Conservation (phyloP, 2,797 vertebrate genomes). For the Sarcophilus harrisii region DNA sequence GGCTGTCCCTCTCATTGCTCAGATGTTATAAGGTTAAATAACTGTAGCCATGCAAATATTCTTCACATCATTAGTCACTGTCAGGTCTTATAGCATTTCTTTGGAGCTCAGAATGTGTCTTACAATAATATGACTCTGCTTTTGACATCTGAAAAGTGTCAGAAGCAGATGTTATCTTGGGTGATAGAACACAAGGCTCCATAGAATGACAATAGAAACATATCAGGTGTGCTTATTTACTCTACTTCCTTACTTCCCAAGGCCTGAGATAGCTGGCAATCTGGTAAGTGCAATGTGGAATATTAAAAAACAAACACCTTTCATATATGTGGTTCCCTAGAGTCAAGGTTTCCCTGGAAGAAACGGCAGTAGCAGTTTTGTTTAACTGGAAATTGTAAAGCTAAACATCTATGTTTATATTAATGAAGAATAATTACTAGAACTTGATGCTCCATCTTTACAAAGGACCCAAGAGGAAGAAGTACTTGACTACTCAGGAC, state of each 20-base stretch:
- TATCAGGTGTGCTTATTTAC: neutral
- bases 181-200: neutral
- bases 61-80: conserved; percentile 3
- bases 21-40: neutral
- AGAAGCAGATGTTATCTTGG: neutral
- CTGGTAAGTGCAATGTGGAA: neutral
- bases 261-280: neutral
- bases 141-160: conserved; percentile 11
- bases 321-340: neutral
- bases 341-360: neutral
- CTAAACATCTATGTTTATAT: neutral
- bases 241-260: neutral
- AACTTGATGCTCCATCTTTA: neutral
- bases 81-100: neutral
- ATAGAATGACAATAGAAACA: neutral
- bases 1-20: neutral
- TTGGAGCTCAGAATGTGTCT: neutral
- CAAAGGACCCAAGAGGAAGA: neutral
- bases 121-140: neutral
- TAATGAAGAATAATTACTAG: neutral
- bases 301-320: neutral
- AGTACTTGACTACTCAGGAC: neutral
- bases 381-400: neutral
- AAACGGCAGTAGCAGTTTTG: neutral
- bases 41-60: conserved; percentile 2